Percentiles rank a stretch among this genome's conserved stretches.
These are phyloP conservation scores for Coregonus clupeaformis DNA, from an alignment of 2,113 vertebrate species.

Conservation along the genomic window DNA sequence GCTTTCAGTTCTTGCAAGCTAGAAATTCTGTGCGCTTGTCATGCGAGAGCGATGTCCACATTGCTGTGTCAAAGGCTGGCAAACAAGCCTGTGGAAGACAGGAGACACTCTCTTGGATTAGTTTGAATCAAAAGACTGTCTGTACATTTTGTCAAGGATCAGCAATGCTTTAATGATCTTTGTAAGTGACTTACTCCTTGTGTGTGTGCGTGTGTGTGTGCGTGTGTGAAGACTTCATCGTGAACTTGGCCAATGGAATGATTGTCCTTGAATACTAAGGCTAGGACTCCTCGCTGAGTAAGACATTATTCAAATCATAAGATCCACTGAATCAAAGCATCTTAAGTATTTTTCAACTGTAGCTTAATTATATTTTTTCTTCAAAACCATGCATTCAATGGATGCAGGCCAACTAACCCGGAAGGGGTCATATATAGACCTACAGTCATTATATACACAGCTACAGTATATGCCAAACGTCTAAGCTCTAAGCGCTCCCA, in stretches of 20 bases:
- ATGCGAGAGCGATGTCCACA: conserved; percentile 15
- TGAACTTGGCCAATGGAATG: neutral
- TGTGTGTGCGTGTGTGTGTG: neutral
- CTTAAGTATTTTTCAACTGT: neutral
- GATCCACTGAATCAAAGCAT: neutral
- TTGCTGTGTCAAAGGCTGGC: conserved; percentile 18
- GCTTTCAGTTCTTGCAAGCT: conserved; percentile 15
- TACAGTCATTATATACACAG: too few species aligned
- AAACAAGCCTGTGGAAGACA: neutral
- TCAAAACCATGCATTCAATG: neutral
- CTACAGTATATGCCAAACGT: neutral
- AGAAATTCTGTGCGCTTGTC: conserved; percentile 11
- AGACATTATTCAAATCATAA: neutral
- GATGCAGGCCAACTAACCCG: too few species aligned
- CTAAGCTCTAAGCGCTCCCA: neutral
- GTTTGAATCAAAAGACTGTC: conserved; percentile 20
- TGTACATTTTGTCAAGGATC: conserved; percentile 16
- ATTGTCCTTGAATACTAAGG: neutral
- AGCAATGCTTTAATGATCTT: conserved; percentile 2
- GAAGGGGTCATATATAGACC: too few species aligned
- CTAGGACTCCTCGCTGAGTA: neutral
- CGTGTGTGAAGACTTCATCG: neutral
- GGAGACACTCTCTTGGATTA: conserved; percentile 15
- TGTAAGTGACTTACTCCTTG: conserved; percentile 8
- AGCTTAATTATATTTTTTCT: neutral